phyloP scores from a whole-genome alignment of 2,113 vertebrate genomes.

The Chaetorhynchus papuensis region DNA sequence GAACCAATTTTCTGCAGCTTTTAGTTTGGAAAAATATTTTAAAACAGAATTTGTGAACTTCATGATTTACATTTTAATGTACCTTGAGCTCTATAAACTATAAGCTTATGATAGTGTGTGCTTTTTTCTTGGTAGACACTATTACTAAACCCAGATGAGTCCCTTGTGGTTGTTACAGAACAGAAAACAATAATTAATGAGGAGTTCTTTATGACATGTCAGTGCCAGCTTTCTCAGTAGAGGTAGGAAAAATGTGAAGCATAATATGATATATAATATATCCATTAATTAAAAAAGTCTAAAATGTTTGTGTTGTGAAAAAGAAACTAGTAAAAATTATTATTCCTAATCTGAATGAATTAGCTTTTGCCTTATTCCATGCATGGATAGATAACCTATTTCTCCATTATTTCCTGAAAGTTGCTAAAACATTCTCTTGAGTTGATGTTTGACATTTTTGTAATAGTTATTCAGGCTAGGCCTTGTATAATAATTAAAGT shows the following conservation, averaged over 20 bases:
- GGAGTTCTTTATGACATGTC: slow-evolving; percentile 66
- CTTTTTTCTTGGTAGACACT: slow-evolving; percentile 59
- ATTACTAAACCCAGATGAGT: slow-evolving; percentile 51
- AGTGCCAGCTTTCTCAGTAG: slow-evolving; percentile 79
- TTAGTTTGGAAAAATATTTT: slow-evolving; percentile 79
- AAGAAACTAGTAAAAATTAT: slow-evolving; percentile 75
- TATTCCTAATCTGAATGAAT: slow-evolving; percentile 76
- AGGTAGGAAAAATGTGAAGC: slow-evolving; percentile 75
- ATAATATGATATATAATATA: slow-evolving; percentile 74
- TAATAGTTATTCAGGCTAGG: slow-evolving; percentile 58
- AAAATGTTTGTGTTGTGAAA: slow-evolving; percentile 81
- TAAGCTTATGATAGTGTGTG: slow-evolving; percentile 68
- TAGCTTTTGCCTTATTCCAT: slow-evolving; percentile 89
- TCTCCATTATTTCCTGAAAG: slow-evolving; percentile 76
- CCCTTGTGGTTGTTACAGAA: slow-evolving; percentile 58
- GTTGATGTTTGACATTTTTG: slow-evolving; percentile 71
- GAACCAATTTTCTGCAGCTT: slow-evolving; percentile 81
- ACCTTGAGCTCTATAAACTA: slow-evolving; percentile 65
- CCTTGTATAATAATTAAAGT: slow-evolving; percentile 60
- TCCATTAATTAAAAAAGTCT: slow-evolving; percentile 73
- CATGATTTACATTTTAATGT: slow-evolving; percentile 69
- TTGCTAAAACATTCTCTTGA: slow-evolving; percentile 63
- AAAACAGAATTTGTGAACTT: slow-evolving; percentile 71
- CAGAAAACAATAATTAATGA: slow-evolving; percentile 57
- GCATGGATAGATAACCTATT: slow-evolving; percentile 90